Base-by-base conservation (phyloP, 2,888 invertebrate genomes). In the Bhutanitis thaidina region DNA sequence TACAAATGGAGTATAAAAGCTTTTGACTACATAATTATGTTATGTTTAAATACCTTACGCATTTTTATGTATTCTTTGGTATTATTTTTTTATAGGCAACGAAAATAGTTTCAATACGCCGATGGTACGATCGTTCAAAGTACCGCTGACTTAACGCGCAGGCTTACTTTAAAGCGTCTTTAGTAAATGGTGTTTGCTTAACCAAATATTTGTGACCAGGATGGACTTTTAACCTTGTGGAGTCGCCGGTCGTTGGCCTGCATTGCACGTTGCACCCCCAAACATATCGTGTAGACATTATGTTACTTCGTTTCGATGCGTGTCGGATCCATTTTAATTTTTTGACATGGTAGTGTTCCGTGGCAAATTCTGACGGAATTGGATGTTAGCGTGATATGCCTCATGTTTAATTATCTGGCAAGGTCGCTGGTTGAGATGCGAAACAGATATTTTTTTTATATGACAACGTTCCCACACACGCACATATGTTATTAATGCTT, bases 271-370 rank as follows among this genome's bases (percentile, higher is more conserved):
- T 44, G 50, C 50, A 50, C 27, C 50, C 44, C 44, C 29, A 20
- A 27, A 50, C 14, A 45, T 45, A 27, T 45, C 50, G 50, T 50
- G 44, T 50, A 50, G 50, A 39, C 43, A 43, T 25, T 43, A 43
- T 27, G 41, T 48, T 34, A 40, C 34, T 32, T 41, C 35, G 29
- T 25, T 43, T 25, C 30, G 9, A 43, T 39, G 39, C 50, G 39
- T 45, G 50, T 44, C 50, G 50, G 50, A 50, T 50, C 29, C 44
- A 39, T 50, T 50, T 36, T 43, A 20, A 37, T 29, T 50, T n/a
- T 45, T 40, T 39, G 39, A 45, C 44, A 45, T 20, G 39, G 34
- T 43, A 37, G 10, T 43, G 35, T 10, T 35, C 39, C 44, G 39
- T 45, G 44, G 15, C 29, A 39, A 50, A 50, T 50, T 29, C 34